Evolutionary conservation across 2,888 invertebrate genomes (phyloP).

Genomic region (Eremobia ochroleuca): DNA sequence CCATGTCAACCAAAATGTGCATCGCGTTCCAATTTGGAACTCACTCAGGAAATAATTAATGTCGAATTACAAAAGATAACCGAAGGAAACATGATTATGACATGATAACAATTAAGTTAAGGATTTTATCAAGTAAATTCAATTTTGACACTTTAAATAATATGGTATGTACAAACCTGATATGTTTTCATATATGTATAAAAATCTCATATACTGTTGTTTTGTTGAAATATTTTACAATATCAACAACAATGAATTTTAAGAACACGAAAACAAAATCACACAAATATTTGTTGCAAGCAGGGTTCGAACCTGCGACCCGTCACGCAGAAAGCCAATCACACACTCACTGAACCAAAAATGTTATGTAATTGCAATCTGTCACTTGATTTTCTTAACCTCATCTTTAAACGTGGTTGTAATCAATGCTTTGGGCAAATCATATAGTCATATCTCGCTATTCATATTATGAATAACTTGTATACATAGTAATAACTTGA

Average conservation of each 20-base stretch:
- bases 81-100: conserved; percentile 2
- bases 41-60: neutral
- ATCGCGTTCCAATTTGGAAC: neutral
- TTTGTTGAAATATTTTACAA: neutral
- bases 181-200: neutral
- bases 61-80: conserved; percentile 1
- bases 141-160: neutral
- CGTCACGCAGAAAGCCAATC: neutral
- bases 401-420: conserved; percentile 40
- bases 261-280: neutral
- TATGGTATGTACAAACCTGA: neutral
- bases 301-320: conserved; percentile 19
- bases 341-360: neutral
- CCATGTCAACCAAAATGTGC: neutral
- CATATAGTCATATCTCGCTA: neutral
- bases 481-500: neutral
- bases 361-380: neutral
- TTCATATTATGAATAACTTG: no score
- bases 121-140: conserved; percentile 8
- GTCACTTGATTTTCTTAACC: conserved; percentile 31
- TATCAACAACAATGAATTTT: neutral
- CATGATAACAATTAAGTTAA: conserved; percentile 1
- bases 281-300: neutral
- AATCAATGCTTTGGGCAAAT: neutral
- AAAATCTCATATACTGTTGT: neutral